Evolutionary conservation across 2,113 vertebrate genomes (phyloP).

Genomic region (Tupaia chinensis): DNA sequence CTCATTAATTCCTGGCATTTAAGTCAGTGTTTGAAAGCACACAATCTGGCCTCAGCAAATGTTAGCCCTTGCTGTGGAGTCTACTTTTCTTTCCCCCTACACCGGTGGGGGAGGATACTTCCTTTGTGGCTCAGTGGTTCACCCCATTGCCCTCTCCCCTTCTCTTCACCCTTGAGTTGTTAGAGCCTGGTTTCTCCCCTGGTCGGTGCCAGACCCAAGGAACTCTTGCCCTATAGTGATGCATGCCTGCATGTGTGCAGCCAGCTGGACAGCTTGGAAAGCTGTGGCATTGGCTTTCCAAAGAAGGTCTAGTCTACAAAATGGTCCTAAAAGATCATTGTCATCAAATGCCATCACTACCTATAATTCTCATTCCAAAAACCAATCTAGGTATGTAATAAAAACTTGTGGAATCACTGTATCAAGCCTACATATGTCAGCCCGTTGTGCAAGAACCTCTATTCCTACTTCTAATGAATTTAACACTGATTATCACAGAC

Average conservation of each 20-base stretch:
- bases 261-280: conserved; percentile 22
- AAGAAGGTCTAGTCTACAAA: conserved; percentile 16
- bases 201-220: background rate
- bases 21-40: background rate
- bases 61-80: conserved; percentile 20
- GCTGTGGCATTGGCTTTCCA: conserved; percentile 12
- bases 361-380: conserved; percentile 25
- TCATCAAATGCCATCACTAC: background rate
- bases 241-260: background rate
- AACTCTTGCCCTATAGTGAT: background rate
- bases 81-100: background rate
- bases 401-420: background rate
- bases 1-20: conserved; percentile 58
- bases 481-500: background rate
- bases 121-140: background rate
- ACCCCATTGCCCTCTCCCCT: background rate
- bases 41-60: background rate
- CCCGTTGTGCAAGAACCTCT: background rate
- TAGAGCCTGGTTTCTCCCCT: background rate
- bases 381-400: background rate
- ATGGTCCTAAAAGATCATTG: conserved; percentile 6
- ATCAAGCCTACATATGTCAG: background rate
- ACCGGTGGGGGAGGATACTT: background rate
- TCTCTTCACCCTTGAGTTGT: background rate
- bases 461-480: background rate